These are phyloP conservation scores for Pterocles orientalis DNA, from an alignment of 2,113 vertebrate genomes.

Conservation along the genomic window DNA sequence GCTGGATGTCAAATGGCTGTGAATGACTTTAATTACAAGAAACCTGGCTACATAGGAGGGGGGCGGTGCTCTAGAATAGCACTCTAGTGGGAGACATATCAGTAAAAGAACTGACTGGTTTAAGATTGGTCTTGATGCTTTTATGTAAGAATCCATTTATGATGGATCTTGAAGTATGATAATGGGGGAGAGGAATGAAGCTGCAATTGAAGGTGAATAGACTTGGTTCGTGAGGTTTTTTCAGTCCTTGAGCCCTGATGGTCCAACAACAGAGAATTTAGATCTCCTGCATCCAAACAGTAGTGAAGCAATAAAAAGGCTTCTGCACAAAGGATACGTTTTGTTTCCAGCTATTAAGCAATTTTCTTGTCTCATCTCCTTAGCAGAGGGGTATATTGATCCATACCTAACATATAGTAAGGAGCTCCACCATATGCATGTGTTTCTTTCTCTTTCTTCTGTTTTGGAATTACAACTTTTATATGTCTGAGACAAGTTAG, in stretches of 20 bases:
- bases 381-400: neutral
- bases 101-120: neutral
- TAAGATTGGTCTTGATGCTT: neutral
- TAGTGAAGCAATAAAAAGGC: neutral
- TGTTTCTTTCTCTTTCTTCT: neutral
- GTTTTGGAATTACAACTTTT: neutral
- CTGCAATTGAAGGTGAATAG: neutral
- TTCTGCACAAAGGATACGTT: neutral
- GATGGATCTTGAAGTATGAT: neutral
- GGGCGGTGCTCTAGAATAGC: neutral
- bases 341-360: neutral
- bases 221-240: neutral
- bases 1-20: neutral
- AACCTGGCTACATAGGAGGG: neutral
- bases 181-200: neutral
- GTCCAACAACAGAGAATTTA: neutral
- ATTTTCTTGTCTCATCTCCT: slow-evolving; percentile 7
- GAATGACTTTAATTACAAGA: neutral
- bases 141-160: neutral
- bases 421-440: neutral
- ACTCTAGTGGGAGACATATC: neutral
- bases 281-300: neutral
- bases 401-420: neutral
- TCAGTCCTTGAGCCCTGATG: neutral
- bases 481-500: neutral